phyloP scores from a whole-genome alignment of 2,888 invertebrate genomes.

The Philaethria dido region DNA sequence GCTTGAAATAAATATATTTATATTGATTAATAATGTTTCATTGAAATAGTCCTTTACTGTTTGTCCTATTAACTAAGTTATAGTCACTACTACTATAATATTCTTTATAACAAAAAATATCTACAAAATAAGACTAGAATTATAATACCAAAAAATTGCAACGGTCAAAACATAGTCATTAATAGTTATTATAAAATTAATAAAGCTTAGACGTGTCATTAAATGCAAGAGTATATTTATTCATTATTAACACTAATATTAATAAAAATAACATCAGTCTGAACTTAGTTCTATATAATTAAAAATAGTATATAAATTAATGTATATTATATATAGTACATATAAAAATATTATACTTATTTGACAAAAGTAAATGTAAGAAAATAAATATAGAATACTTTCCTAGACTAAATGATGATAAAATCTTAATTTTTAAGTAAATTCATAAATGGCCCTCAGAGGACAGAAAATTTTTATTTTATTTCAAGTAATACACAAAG shows the following conservation, averaged over 20 bases:
- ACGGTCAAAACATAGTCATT: neutral
- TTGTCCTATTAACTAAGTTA: neutral
- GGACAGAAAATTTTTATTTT: neutral
- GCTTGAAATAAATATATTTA: conserved; percentile 7
- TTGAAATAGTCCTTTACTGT: neutral
- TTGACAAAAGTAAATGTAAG: neutral
- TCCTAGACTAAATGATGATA: neutral
- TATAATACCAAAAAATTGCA: neutral
- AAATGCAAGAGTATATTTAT: neutral
- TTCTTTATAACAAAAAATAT: neutral
- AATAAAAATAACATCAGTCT: conserved; percentile 5
- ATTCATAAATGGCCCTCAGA: neutral
- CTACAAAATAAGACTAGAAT: neutral
- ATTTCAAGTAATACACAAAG: neutral
- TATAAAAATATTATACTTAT: conserved; percentile 1
- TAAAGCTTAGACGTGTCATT: neutral
- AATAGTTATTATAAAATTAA: neutral
- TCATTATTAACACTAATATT: neutral
- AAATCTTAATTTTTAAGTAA: neutral
- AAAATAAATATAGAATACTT: neutral
- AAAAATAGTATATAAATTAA: conserved; percentile 2
- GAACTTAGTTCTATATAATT: neutral
- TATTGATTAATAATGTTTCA: neutral
- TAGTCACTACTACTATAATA: neutral
- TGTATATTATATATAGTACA: neutral